Base-by-base conservation (phyloP, 2,888 invertebrate genomes). In the Tetragonula carbonaria region DNA sequence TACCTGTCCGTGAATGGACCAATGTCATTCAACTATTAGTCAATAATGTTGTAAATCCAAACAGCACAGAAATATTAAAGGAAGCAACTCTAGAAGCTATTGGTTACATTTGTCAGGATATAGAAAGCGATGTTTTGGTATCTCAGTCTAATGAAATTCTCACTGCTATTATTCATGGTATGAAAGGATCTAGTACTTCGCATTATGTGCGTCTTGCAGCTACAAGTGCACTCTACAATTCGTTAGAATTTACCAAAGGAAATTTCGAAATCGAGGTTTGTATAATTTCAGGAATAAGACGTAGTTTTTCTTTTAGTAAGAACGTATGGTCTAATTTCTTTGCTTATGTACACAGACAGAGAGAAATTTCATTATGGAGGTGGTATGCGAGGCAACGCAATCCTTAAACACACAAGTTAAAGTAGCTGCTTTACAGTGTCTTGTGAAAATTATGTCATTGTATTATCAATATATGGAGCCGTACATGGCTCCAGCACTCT, bases 381-480 rank as follows among this genome's bases (percentile, higher is more conserved):
- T 99, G 75, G 99, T 99, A 13, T 99, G 99, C 95, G 99, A 99
- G 95, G 98, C 99, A 4, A 99, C 99, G 2, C 99, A 99, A 95
- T 98, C 98, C 11, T 95, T 96, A 74, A 98, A 99, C 93, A 97
- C 97, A 81, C 97, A 98, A 95, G 98, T 99, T 71, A 97, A 97
- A 95, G 99, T 99, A 23, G 99, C 99, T 16, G 99, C 99, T 4
- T 95, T 99, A 78, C 99, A 99, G 95, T 99, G 99, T 95, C 96
- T 99, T 93, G 99, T 98, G 87, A 99, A 99, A 96, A 99, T 99
- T 90, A 97, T 99, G 96, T 98, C 99, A 0, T 96, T 99, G 5
- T 99, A 99, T 95, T 99, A 99, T 94, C 98, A 99, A 95, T 98
- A 98, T 94, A 99, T 99, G 99, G 99, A 99, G 94, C 97, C 98